Evolutionary conservation across 2,113 vertebrate genomes (phyloP), one percentile per base, ranked within the genome.

Genomic region (Burhinus bistriatus): DNA sequence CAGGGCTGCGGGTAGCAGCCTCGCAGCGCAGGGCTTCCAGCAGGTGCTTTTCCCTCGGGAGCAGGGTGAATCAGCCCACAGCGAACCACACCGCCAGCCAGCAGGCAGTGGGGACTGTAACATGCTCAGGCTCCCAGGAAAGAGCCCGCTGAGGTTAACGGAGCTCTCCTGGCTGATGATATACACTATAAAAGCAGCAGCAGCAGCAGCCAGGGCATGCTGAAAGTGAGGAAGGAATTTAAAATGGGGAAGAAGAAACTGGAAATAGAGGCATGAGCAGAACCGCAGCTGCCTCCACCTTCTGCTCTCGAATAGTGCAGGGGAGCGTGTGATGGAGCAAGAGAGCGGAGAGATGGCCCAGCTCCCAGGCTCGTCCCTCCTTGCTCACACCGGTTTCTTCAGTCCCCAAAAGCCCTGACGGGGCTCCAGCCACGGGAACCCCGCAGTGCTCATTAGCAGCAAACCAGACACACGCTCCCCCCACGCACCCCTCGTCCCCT

Each of bases 381-480:
- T 62, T 29, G 76, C 89, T 87, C 82, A 15, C 83, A 23, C 14
- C 4, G 1, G 73, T 14, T 71, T n/a, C 89, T 52, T 40, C 70
- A 14, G 16, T 72, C 34, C 82, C 77, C 82, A 1, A 29, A 45
- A 64, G 59, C 87, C 51, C 91, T 32, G 72, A 25, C 0, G 7
- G 68, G 77, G 73, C 23, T 89, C 44, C 71, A 68, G 66, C 52
- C 42, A 11, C 1, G 2, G 83, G 64, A 61, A 20, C 58, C 55
- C 95, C 65, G 5, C 65, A 40, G 89, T 5, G 72, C 81, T 84
- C 78, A 2, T 83, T 95, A 98, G 98, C 98, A 97, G 98, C 97
- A 95, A 65, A 92, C 75, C 73, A 38, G 61, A 19, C 3, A 5
- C 75, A 40, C 3, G 15, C 9, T 47, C 22, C 45, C 9, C 8